Evolutionary conservation across 2,888 invertebrate genomes (phyloP), one percentile per base, ranked within the genome.

Genomic region (Physocephala rufipes): DNA sequence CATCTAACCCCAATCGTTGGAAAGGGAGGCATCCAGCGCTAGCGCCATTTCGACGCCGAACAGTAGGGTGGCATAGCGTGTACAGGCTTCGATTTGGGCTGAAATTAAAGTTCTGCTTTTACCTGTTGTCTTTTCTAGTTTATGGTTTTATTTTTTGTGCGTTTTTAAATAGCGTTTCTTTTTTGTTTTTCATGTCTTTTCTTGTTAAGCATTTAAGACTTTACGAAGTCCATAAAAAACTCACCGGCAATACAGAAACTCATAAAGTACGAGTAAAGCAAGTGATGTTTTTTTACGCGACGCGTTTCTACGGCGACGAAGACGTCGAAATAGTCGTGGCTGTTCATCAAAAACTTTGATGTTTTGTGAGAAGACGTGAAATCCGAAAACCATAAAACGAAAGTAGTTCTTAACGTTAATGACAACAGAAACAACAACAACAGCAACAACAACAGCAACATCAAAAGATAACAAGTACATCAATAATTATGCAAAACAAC

Each of bases 201-300:
- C 49, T 49, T 2, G 19, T n/a, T n/a, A 19, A 49, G 19, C 7
- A 49, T 49, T n/a, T 49, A 49, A 49, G 49, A 49, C 49, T 3
- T n/a, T 49, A n/a, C 49, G 49, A 49, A 49, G 36, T 36, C 36
- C 49, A 49, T 49, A 49, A 49, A 49, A 49, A 19, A 49, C n/a
- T 3, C 49, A 5, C 12, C 19, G 49, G 49, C 36, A 49, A 49
- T 19, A 49, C n/a, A 19, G 16, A 49, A 49, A 15, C 49, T 49
- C 19, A 12, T 19, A n/a, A 49, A 15, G 49, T 49, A 12, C 49
- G 36, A 36, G 36, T 36, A 36, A 36, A 36, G 9, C 36, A 36
- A 36, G 36, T 36, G 36, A 36, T 36, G 9, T 36, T 36, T 36
- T 36, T 36, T 36, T 36, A 7, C n/a, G n/a, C n/a, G n/a, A 9